These are phyloP conservation scores for Scaptomyza tumidula DNA, from an alignment of 2,888 invertebrate species.

Conservation along the genomic window DNA sequence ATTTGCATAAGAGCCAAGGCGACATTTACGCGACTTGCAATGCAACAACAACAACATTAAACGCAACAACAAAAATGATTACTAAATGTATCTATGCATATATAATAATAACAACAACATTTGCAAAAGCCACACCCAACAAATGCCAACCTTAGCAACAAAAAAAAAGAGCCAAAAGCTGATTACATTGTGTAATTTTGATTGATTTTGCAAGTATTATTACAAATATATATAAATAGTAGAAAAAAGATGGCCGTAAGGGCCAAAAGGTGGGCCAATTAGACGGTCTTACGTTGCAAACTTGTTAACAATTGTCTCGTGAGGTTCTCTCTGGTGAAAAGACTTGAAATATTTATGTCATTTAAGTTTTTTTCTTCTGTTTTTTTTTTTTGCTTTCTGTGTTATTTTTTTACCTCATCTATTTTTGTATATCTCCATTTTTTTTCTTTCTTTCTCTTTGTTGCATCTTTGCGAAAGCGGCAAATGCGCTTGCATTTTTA, in stretches of 20 bases:
- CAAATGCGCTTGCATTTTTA: constrained; percentile 75
- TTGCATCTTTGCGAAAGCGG: constrained; percentile 60
- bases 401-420: constrained; percentile 15
- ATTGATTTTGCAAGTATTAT: constrained; percentile 55
- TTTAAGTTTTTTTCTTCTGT: constrained; percentile 63
- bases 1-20: constrained; percentile 72
- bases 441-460: constrained; percentile 15
- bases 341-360: constrained; percentile 80
- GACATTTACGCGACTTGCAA: constrained; percentile 39
- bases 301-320: constrained; percentile 10
- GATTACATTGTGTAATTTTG: constrained; percentile 67
- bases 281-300: not conserved
- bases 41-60: constrained; percentile 18
- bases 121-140: constrained; percentile 48
- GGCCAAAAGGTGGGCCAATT: not conserved
- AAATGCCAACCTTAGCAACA: constrained; percentile 26
- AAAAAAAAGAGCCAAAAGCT: constrained; percentile 30
- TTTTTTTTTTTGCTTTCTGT: constrained; percentile 44
- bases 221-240: constrained; percentile 11
- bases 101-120: constrained; percentile 35
- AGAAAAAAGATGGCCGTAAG: constrained; percentile 17
- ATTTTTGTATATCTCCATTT: constrained; percentile 7
- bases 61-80: constrained; percentile 11
- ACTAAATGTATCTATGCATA: constrained; percentile 1
- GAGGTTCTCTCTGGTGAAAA: constrained; percentile 27